Evolutionary conservation across 2,113 vertebrate species (phyloP), one percentile per base, ranked within the genome.

Genomic region (Oxygymnocypris stewartii): DNA sequence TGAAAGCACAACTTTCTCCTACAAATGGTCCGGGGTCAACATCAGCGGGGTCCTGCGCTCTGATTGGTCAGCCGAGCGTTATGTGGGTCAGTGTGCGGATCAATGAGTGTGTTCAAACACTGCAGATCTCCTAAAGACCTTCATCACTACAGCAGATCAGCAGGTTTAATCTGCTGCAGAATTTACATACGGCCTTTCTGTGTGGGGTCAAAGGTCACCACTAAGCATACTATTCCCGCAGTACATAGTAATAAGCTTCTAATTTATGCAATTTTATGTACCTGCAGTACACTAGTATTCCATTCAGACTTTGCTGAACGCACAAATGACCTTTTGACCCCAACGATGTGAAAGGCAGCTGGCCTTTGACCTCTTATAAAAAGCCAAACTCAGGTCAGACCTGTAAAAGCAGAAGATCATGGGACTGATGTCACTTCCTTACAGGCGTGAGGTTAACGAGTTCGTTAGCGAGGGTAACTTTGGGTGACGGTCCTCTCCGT

Each of bases 21-120:
- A 12, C 37, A 74, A 73, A 74, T n/a, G n/a, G n/a, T n/a, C 65
- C 65, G 16, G 28, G 28, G 28, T 37, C 35, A 37, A 2, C 44
- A n/a, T 18, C 74, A 54, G 25, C n/a, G 14, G 44, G 42, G 25
- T 65, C 11, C 63, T 11, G 31, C 35, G 4, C 20, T n/a, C 2
- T 4, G 73, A 75, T 75, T 47, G 73, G 73, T 47, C 73, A 16
- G 73, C 11, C 3, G 49, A 57, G 13, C 0, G 16, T 6, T 18
- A 78, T 79, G 76, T 54, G 44, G 49, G 47, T 79, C 76, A 79
- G 76, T 57, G 76, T 35, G 47, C 1, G 13, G 76, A 54, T 31
- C 44, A 51, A 51, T 54, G 25, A 54, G 47, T 79, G 49, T 7
- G 73, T 75, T 75, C 73, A 75, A 75, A 75, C 73, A 47, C 40